Percentiles rank a stretch among this genome's conserved stretches.
Evolutionary conservation across 2,113 vertebrate genomes (phyloP).

Genomic region (Callospermophilus lateralis): DNA sequence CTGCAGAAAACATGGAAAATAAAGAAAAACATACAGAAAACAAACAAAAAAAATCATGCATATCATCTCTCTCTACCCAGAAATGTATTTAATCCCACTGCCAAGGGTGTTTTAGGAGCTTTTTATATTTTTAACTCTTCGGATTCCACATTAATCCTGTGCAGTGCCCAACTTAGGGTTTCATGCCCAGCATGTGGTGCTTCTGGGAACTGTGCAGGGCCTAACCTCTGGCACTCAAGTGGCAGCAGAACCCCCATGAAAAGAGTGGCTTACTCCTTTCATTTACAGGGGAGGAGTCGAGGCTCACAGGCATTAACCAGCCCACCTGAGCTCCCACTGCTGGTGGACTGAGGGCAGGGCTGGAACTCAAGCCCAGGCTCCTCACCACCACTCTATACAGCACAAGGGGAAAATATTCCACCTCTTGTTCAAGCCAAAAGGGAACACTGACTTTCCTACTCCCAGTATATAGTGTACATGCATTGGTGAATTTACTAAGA

Average conservation of each 20-base stretch:
- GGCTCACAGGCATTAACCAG: too few relatives aligned
- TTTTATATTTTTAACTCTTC: neutral
- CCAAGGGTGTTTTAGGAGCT: neutral
- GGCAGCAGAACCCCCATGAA: neutral
- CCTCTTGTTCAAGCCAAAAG: neutral
- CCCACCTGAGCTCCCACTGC: neutral
- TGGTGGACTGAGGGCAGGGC: accelerated
- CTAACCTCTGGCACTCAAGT: neutral
- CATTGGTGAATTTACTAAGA: neutral
- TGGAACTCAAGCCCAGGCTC: neutral
- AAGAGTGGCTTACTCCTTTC: neutral
- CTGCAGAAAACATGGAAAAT: slow-evolving; percentile 30
- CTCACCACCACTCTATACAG: neutral
- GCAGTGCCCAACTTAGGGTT: neutral
- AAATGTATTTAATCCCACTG: neutral
- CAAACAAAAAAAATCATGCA: neutral
- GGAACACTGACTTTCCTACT: neutral
- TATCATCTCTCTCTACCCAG: neutral
- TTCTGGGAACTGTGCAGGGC: accelerated
- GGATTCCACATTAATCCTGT: neutral
- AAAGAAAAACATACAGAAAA: neutral
- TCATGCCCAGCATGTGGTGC: accelerated
- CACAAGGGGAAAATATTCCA: too few relatives aligned
- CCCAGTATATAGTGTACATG: neutral
- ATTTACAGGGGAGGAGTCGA: accelerated